Evolutionary conservation across 2,113 vertebrate species (phyloP).

Genomic region (Peromyscus leucopus): DNA sequence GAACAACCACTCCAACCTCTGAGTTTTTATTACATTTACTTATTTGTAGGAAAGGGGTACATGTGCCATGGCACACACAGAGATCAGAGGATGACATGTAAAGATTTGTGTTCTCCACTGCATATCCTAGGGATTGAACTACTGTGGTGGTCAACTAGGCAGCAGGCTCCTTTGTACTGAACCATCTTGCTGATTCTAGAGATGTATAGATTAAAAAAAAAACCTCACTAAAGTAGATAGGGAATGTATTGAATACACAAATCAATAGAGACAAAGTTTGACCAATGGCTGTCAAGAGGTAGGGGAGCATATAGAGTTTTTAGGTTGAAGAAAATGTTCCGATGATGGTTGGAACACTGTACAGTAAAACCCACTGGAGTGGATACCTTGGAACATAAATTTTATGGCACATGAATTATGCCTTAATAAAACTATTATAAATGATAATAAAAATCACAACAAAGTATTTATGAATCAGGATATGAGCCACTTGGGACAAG

Average conservation of each 20-base stretch:
- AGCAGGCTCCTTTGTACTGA: not conserved
- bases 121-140: not conserved
- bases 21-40: not conserved
- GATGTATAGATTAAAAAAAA: not conserved
- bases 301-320: not conserved
- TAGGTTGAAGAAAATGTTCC: not conserved
- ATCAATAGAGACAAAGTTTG: not conserved
- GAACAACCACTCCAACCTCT: not conserved
- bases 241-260: not conserved
- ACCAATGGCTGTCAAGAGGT: not conserved
- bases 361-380: constrained; percentile 18
- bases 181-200: not conserved
- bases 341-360: not conserved
- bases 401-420: constrained; percentile 52
- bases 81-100: not conserved
- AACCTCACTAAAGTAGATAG: not conserved
- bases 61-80: not conserved
- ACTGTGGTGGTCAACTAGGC: not conserved
- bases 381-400: not conserved
- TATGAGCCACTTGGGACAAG: not conserved
- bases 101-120: not conserved
- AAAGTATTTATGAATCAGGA: not conserved
- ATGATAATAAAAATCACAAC: constrained; percentile 41
- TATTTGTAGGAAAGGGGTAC: not conserved
- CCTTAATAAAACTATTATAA: constrained; percentile 35